These are phyloP conservation scores for Meloidogyne floridensis DNA, from an alignment of 1,140 invertebrate genomes.

Conservation along the genomic window DNA sequence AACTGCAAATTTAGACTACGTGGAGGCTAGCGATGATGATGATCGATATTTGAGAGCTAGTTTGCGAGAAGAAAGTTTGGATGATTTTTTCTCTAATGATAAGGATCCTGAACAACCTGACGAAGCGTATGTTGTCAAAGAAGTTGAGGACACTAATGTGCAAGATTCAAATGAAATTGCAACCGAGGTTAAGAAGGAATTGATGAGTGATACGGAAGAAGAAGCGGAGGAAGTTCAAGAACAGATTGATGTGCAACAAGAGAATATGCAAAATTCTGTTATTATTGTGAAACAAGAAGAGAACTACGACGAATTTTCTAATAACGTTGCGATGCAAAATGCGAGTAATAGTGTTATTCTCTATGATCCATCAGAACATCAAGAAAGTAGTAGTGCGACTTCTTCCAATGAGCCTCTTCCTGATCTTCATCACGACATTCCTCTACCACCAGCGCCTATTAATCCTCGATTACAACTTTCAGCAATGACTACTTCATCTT, in stretches of 20 bases:
- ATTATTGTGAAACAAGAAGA: neutral
- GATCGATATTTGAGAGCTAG: neutral
- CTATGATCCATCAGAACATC: neutral
- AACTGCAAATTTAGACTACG: neutral
- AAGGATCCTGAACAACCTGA: no score
- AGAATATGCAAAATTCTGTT: neutral
- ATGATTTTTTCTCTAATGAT: neutral
- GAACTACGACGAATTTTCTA: neutral
- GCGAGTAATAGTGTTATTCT: neutral
- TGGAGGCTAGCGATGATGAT: neutral
- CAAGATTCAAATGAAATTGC: neutral
- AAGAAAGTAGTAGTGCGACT: neutral
- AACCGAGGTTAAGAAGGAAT: neutral
- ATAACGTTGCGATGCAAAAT: neutral
- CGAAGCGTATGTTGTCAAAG: neutral
- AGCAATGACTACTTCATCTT: neutral
- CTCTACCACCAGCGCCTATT: neutral
- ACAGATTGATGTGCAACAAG: neutral
- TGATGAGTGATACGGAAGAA: neutral
- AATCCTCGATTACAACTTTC: neutral
- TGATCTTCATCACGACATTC: neutral
- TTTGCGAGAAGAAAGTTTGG: slow-evolving; percentile 1
- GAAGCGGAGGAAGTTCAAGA: neutral
- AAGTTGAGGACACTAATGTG: neutral
- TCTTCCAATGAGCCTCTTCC: neutral